A percentile compares a stretch with the other conserved stretches of the same genome.
These are phyloP conservation scores for Rhopalosiphum padi DNA, from an alignment of 1,140 invertebrate species.

Conservation along the genomic window DNA sequence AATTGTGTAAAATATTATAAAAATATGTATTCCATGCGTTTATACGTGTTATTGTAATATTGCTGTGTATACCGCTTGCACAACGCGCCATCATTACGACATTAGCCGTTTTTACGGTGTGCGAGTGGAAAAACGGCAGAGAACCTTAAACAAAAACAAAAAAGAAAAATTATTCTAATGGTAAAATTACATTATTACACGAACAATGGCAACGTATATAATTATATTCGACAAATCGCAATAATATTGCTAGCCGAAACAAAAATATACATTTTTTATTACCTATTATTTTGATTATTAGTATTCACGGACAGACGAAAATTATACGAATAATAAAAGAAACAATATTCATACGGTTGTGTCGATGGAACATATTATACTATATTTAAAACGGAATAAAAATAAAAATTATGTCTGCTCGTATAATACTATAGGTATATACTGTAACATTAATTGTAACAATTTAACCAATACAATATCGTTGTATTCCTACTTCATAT, in stretches of 20 bases:
- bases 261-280: neutral
- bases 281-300: slow-evolving; percentile 11
- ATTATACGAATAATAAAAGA: neutral
- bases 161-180: neutral
- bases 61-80: neutral
- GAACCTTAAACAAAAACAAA: neutral
- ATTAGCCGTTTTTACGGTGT: neutral
- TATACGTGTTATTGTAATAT: neutral
- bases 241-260: neutral
- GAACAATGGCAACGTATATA: slow-evolving; percentile 3
- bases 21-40: slow-evolving; percentile 5
- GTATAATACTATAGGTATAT: neutral
- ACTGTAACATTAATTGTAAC: neutral
- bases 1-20: slow-evolving; percentile 1
- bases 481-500: neutral
- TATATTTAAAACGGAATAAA: neutral
- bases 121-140: neutral
- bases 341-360: neutral
- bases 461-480: neutral
- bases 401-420: neutral
- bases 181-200: slow-evolving; percentile 10
- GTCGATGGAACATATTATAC: neutral
- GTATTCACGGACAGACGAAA: neutral
- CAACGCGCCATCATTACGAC: neutral
- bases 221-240: neutral